These are phyloP conservation scores for Scrobipalpa costella DNA, from an alignment of 2,888 invertebrate genomes.

Conservation along the genomic window DNA sequence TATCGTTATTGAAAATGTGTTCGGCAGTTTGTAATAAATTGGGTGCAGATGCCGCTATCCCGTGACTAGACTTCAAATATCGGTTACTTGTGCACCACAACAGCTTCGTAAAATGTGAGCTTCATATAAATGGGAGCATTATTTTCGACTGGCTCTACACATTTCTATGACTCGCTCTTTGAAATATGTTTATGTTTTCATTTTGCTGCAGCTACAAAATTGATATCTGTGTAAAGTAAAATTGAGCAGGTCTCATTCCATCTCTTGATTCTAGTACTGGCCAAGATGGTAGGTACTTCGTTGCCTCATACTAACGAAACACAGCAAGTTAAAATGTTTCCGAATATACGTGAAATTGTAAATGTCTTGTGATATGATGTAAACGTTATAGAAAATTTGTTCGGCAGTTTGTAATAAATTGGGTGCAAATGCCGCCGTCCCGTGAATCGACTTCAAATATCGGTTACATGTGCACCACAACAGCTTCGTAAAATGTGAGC, in stretches of 20 bases:
- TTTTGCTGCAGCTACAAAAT: too few relatives aligned
- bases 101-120: conserved; percentile 21
- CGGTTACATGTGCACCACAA: conserved; percentile 40
- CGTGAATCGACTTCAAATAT: conserved; percentile 47
- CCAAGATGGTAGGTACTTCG: too few relatives aligned
- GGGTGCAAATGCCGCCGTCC: conserved; percentile 55
- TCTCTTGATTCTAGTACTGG: too few relatives aligned
- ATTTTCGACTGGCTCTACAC: background rate
- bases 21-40: conserved; percentile 53
- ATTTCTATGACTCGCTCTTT: too few relatives aligned
- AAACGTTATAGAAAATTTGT: conserved; percentile 51
- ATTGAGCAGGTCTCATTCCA: too few relatives aligned
- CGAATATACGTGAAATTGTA: too few relatives aligned
- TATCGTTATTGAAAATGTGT: conserved; percentile 51
- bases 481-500: conserved; percentile 21
- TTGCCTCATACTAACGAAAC: too few relatives aligned
- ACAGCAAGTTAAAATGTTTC: too few relatives aligned
- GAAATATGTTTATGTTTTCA: too few relatives aligned
- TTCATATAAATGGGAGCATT: background rate
- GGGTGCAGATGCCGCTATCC: conserved; percentile 55
- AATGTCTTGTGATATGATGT: conserved; percentile 36
- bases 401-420: conserved; percentile 53
- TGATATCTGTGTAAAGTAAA: too few relatives aligned
- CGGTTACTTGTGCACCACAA: conserved; percentile 40
- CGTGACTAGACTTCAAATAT: conserved; percentile 47